Percentiles rank a stretch among this genome's conserved stretches.
Conservation (phyloP, 2,888 invertebrate species). For the Drosophila incognita region DNA sequence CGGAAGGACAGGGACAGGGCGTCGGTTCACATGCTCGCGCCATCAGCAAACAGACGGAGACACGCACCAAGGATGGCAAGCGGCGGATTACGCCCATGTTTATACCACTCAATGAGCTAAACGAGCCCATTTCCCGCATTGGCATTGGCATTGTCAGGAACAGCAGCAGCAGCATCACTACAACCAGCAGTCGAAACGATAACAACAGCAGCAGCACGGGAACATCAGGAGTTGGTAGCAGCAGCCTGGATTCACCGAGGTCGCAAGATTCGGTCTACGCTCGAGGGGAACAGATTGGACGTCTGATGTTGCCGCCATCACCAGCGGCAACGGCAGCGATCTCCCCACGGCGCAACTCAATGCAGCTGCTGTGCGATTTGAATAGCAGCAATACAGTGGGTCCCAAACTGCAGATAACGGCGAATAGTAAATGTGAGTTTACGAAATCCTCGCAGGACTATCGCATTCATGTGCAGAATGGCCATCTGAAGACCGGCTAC, state of each 20-base stretch:
- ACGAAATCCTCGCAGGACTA: conserved; percentile 85
- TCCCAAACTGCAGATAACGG: conserved; percentile 73
- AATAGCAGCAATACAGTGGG: conserved; percentile 41
- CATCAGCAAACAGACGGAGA: conserved; percentile 96
- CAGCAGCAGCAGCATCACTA: conserved; percentile 19
- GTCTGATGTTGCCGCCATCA: conserved; percentile 41
- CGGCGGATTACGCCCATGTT: conserved; percentile 98
- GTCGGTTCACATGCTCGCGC: conserved; percentile 84
- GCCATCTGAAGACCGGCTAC: conserved; percentile 87
- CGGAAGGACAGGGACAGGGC: conserved; percentile 2
- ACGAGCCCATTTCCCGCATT: conserved; percentile 22
- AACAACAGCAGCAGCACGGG: not conserved
- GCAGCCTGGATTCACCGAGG: conserved; percentile 3
- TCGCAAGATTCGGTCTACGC: conserved; percentile 21
- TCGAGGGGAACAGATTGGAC: conserved; percentile 11
- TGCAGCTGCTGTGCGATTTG: conserved; percentile 38
- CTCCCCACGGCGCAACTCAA: conserved; percentile 22
- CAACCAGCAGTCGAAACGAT: not conserved
- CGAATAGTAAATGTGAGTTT: conserved; percentile 77
- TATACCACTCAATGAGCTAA: conserved; percentile 89
- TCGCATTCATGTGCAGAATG: conserved; percentile 86
- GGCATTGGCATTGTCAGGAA: not conserved
- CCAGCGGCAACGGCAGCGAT: conserved; percentile 8
- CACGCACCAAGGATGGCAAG: conserved; percentile 96
- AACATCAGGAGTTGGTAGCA: not conserved